phyloP scores from a whole-genome alignment of 2,113 vertebrate species.

The Cavia porcellus region DNA sequence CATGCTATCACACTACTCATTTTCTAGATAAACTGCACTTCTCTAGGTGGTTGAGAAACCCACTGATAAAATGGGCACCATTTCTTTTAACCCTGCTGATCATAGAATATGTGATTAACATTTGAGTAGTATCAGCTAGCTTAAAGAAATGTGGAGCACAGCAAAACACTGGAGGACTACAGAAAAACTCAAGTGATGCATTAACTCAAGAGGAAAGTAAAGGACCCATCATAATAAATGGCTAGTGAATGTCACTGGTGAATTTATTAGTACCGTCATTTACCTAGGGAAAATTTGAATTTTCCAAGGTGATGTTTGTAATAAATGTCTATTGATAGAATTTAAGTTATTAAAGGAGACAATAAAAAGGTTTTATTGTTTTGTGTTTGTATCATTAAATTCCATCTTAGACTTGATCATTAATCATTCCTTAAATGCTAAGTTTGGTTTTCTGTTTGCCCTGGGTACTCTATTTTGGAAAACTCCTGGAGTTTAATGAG shows the following conservation, averaged over 20 bases:
- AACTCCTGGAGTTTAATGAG: not conserved
- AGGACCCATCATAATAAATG: not conserved
- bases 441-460: not conserved
- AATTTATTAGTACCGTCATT: not conserved
- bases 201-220: not conserved
- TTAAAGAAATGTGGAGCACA: not conserved
- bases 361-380: not conserved
- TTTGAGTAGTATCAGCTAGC: not conserved
- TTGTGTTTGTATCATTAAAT: not conserved
- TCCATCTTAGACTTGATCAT: not conserved
- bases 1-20: not conserved
- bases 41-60: not conserved
- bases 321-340: not conserved
- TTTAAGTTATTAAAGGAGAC: not conserved
- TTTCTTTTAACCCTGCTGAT: not conserved
- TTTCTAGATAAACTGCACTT: not conserved
- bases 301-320: not conserved
- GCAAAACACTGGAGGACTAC: not conserved
- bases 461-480: not conserved
- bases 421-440: conserved; percentile 6
- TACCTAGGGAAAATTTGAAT: not conserved
- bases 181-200: not conserved
- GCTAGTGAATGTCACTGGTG: not conserved
- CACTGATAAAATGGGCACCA: not conserved
- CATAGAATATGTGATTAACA: not conserved